Evolutionary conservation across 2,797 vertebrate species (phyloP).

Genomic region (Steatocranus sp.): DNA sequence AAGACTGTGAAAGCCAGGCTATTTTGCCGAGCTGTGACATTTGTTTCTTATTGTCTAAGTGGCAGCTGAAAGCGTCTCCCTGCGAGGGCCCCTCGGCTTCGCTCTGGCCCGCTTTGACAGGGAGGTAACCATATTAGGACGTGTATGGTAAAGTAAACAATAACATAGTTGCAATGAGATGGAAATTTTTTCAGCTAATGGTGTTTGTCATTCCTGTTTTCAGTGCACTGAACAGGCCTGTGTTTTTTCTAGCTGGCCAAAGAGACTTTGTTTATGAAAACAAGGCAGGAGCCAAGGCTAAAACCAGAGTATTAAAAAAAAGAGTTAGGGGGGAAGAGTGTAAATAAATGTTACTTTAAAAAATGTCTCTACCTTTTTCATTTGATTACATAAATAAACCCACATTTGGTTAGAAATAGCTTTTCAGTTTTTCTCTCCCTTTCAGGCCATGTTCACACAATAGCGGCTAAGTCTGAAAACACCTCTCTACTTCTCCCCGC

Average conservation of each 20-base stretch:
- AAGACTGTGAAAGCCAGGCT: constrained; percentile 66
- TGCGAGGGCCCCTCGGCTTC: constrained; percentile 80
- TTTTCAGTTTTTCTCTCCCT: constrained; percentile 5
- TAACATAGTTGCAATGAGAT: constrained; percentile 95
- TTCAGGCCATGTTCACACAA: neutral
- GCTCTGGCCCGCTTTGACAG: constrained; percentile 77
- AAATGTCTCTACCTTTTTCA: constrained; percentile 64
- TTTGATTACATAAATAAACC: constrained; percentile 66
- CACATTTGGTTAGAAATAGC: constrained; percentile 35
- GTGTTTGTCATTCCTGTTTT: constrained; percentile 88
- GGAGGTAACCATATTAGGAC: constrained; percentile 98
- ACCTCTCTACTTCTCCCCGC: neutral
- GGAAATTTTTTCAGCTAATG: constrained; percentile 87
- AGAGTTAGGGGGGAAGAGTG: constrained; percentile 24
- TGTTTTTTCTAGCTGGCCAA: constrained; percentile 70
- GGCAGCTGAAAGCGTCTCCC: constrained; percentile 84
- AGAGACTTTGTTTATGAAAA: constrained; percentile 75
- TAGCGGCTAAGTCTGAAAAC: neutral
- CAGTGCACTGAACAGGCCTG: constrained; percentile 64
- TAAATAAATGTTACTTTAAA: constrained; percentile 69
- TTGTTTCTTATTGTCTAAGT: constrained; percentile 94
- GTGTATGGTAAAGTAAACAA: constrained; percentile 97
- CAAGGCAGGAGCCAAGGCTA: constrained; percentile 72
- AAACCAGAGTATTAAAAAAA: constrained; percentile 48
- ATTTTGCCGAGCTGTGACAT: constrained; percentile 84